Evolutionary conservation across 2,888 invertebrate genomes (phyloP).

Genomic region (Sicus ferrugineus): DNA sequence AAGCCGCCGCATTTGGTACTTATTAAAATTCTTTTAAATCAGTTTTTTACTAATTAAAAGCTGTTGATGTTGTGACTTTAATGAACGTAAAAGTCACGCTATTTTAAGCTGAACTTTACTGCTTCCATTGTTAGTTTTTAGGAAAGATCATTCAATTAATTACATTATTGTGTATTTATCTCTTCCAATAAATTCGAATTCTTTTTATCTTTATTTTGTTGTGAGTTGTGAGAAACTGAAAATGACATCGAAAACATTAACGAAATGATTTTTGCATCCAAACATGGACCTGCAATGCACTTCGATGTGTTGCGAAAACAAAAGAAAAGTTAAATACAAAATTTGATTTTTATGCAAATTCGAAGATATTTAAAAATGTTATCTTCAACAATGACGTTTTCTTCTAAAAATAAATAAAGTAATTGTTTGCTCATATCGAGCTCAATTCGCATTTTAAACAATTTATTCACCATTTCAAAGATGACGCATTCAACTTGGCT

Average conservation of each 20-base stretch:
- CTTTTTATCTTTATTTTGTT: no score
- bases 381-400: no score
- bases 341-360: neutral
- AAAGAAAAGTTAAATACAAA: neutral
- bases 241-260: neutral
- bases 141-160: neutral
- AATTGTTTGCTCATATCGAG: no score
- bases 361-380: neutral
- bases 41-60: conserved; percentile 6
- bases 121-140: no score
- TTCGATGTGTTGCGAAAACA: neutral
- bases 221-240: no score
- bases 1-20: conserved; percentile 8
- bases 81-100: neutral
- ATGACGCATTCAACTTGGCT: no score
- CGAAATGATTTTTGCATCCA: neutral
- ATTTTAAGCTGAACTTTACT: no score
- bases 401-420: no score
- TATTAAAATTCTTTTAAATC: conserved; percentile 7
- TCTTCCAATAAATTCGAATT: no score
- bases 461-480: no score
- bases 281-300: neutral
- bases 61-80: neutral
- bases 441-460: no score
- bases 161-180: neutral